phyloP scores from a whole-genome alignment of 2,113 vertebrate genomes.

The Mesoclemmys tuberculata region DNA sequence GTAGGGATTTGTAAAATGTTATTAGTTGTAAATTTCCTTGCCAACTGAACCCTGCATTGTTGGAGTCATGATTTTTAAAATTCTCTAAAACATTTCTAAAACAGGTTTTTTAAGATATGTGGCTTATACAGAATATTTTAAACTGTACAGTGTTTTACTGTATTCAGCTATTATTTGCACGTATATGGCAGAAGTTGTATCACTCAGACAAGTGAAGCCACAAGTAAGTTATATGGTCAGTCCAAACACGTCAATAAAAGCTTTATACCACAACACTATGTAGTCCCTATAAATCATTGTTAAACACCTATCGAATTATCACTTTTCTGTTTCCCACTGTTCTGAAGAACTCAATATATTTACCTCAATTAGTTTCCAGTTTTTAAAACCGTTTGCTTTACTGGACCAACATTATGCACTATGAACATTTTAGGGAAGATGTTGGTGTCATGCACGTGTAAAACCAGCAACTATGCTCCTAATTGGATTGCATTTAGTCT shows the following conservation, averaged over 20 bases:
- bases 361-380: not conserved
- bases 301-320: not conserved
- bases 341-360: not conserved
- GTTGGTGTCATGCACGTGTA: not conserved
- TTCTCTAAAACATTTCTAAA: not conserved
- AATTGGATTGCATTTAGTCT: not conserved
- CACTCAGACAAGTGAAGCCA: not conserved
- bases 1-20: not conserved
- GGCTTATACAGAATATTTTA: not conserved
- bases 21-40: not conserved
- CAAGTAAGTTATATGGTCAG: not conserved
- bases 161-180: no score
- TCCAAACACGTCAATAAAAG: not conserved
- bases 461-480: not conserved
- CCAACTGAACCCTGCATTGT: not conserved
- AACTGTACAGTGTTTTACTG: not conserved
- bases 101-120: not conserved
- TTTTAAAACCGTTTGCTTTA: not conserved
- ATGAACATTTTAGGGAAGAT: not conserved
- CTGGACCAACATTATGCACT: not conserved
- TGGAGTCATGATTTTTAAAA: not conserved
- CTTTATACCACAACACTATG: not conserved
- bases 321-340: not conserved
- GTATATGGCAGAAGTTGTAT: no score
- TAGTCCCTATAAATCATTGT: not conserved